These are phyloP conservation scores for Mantis religiosa DNA, from an alignment of 2,888 invertebrate species.

Conservation along the genomic window DNA sequence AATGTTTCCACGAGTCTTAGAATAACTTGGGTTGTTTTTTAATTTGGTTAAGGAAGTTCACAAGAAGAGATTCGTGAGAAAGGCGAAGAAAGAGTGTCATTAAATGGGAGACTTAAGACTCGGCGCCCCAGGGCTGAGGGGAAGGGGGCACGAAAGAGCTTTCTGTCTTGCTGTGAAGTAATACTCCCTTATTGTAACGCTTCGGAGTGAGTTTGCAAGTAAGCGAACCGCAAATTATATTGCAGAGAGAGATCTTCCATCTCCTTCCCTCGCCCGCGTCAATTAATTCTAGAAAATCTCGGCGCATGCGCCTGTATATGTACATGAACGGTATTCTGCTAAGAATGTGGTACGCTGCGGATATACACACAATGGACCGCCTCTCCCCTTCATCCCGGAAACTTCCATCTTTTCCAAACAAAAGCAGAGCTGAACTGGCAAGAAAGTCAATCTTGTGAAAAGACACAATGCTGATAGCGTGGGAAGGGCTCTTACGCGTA, in stretches of 20 bases:
- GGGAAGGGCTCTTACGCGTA: background rate
- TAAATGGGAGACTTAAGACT: background rate
- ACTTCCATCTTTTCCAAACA: background rate
- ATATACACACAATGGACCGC: background rate
- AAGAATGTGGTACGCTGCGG: background rate
- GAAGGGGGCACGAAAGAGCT: background rate
- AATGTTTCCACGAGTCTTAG: too few species aligned
- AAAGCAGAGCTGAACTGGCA: background rate
- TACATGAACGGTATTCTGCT: background rate
- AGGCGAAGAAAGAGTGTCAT: background rate
- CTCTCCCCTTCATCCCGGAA: background rate
- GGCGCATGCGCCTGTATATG: background rate
- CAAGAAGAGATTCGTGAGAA: background rate
- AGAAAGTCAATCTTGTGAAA: background rate
- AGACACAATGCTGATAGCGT: background rate
- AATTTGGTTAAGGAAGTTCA: background rate
- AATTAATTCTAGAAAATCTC: background rate
- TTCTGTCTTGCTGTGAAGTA: background rate
- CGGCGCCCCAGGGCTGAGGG: too few species aligned
- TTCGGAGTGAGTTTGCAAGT: background rate
- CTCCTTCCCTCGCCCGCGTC: background rate
- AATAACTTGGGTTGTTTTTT: background rate
- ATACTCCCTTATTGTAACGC: background rate
- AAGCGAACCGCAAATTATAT: background rate
- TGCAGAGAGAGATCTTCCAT: background rate